Conservation (phyloP, 2,888 invertebrate genomes). For the Masnerella sp. region DNA sequence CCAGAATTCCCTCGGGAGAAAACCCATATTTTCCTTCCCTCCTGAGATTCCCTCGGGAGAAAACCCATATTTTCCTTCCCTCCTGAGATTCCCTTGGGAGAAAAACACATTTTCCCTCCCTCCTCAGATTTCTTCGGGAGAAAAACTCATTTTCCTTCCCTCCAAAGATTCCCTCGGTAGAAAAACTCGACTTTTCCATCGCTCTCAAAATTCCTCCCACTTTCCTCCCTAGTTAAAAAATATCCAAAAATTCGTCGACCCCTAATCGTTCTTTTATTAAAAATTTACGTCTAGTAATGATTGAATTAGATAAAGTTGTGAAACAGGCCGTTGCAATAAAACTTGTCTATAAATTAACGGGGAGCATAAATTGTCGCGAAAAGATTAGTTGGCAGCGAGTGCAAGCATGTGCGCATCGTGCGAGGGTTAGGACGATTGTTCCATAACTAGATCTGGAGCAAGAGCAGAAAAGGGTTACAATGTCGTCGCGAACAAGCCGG, state of each 20-base stretch:
- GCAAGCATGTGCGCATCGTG: constrained; percentile 66
- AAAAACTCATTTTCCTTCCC: too few species aligned
- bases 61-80: too few species aligned
- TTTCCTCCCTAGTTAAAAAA: too few species aligned
- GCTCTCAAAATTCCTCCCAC: too few species aligned
- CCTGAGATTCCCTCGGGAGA: too few species aligned
- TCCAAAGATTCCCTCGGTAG: too few species aligned
- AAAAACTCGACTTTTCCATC: too few species aligned
- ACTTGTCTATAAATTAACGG: constrained; percentile 53
- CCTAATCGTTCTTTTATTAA: constrained; percentile 52
- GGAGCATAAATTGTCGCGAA: constrained; percentile 47
- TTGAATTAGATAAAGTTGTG: constrained; percentile 20
- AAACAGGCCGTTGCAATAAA: constrained; percentile 41
- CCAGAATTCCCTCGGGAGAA: too few species aligned
- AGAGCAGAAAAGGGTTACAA: constrained; percentile 66
- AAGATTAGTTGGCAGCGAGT: constrained; percentile 66
- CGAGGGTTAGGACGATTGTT: constrained; percentile 66
- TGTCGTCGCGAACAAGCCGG: constrained; percentile 34
- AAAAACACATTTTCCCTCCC: too few species aligned
- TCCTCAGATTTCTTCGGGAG: too few species aligned
- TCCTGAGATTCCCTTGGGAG: too few species aligned
- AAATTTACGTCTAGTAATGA: constrained; percentile 48
- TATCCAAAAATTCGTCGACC: constrained; percentile 12
- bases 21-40: too few species aligned
- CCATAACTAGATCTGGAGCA: constrained; percentile 72